phyloP scores from a whole-genome alignment of 2,797 vertebrate species.

The Taenioides sp. region DNA sequence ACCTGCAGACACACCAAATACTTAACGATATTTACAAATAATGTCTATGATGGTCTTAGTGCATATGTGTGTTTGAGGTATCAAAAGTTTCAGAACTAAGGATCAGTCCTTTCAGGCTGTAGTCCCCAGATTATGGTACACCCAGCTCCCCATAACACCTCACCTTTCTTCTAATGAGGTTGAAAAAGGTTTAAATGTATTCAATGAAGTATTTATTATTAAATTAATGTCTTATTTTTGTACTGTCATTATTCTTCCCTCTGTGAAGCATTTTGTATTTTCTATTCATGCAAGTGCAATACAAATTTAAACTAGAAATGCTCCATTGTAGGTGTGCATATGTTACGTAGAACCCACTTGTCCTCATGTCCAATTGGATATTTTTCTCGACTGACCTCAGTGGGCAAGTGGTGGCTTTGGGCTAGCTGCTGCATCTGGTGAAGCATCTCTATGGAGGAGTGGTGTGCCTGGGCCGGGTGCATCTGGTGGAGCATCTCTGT shows the following conservation, averaged over 20 bases:
- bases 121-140: background rate
- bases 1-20: slow-evolving; percentile 21
- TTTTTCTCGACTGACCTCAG: slow-evolving; percentile 28
- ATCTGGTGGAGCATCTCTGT: slow-evolving; percentile 60
- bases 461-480: slow-evolving; percentile 53
- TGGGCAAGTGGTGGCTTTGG: slow-evolving; percentile 53
- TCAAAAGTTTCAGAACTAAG: background rate
- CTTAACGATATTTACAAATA: slow-evolving; percentile 6
- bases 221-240: background rate
- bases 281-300: background rate
- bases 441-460: slow-evolving; percentile 57
- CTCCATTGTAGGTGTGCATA: background rate
- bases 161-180: background rate
- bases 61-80: background rate
- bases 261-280: background rate
- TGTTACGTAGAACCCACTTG: slow-evolving; percentile 1
- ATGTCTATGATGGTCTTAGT: background rate
- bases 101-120: background rate
- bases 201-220: background rate
- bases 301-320: background rate
- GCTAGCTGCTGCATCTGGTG: slow-evolving; percentile 64
- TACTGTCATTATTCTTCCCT: background rate
- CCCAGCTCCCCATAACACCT: background rate
- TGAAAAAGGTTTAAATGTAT: background rate
- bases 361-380: background rate